Percentiles rank a stretch among this genome's conserved stretches.
phyloP scores from a whole-genome alignment of 2,797 vertebrate genomes.

The Lophotriccus pileatus region DNA sequence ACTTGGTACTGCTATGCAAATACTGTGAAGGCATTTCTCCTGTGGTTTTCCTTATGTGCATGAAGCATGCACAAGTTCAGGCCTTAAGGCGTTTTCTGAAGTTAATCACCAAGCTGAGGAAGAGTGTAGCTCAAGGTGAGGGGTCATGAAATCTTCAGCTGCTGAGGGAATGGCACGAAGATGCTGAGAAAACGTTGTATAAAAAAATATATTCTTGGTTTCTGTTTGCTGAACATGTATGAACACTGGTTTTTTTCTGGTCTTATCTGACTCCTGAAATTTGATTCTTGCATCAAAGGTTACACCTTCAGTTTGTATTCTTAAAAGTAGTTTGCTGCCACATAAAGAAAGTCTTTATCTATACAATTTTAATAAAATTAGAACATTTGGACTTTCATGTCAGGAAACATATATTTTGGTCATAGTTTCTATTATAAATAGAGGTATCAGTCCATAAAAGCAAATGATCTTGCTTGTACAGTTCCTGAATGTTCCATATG shows the following conservation, averaged over 20 bases:
- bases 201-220: not conserved
- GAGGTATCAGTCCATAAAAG: not conserved
- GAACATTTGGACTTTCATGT: not conserved
- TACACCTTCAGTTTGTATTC: not conserved
- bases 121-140: constrained; percentile 14
- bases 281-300: not conserved
- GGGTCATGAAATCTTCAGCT: not conserved
- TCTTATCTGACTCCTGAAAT: not conserved
- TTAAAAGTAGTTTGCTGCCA: not conserved
- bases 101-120: not conserved
- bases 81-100: constrained; percentile 3
- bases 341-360: not conserved
- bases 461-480: not conserved
- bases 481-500: not conserved
- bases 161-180: not conserved
- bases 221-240: not conserved
- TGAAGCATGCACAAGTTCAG: not conserved
- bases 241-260: not conserved
- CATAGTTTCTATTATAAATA: not conserved
- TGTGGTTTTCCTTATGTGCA: not conserved
- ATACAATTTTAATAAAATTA: not conserved
- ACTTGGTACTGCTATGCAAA: not conserved
- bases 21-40: not conserved
- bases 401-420: not conserved
- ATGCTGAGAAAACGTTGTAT: not conserved